Evolutionary conservation across 2,888 invertebrate genomes (phyloP), one percentile per base, ranked within the genome.

Genomic region (Nemurella pictetii): DNA sequence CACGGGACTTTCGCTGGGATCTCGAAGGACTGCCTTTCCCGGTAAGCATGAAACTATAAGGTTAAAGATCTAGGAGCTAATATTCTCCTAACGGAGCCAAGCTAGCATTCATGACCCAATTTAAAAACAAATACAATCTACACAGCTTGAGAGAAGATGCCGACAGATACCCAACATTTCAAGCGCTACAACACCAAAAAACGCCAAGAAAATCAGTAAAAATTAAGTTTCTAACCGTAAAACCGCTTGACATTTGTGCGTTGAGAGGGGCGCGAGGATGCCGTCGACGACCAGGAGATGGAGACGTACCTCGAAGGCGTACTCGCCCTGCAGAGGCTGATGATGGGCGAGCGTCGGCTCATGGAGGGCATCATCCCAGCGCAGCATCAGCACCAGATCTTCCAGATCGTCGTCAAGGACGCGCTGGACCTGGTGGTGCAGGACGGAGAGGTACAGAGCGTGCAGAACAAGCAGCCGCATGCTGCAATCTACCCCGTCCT

Each of bases 371-470:
- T 98, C 9, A 95, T 98, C 88, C 96, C 97, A 9, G 91, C 94
- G 86, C 94, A 95, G 75, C 94, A 96, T 87, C 95, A 97, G 89
- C 95, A 96, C 35, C 94, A 95, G 87, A 95, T 98, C 7, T 96
- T 98, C 89, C 95, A 96, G 87, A 94, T 94, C 75, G 94, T 98
- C 86, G 95, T 98, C 9, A 93, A 94, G 87, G 96, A 96, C 89
- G 95, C 97, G 83, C 94, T 98, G 91, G 96, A 96, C 87, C 92
- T 95, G 85, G 94, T 98, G 25, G 96, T 96, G 0, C 94, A 94
- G 87, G 97, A 97, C 89, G 97, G 97, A 1, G 97, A 98, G 92
- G 95, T 95, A 89, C n/a, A n/a, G n/a, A n/a, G n/a, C n/a, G n/a
- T n/a, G n/a, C n/a, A 32, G 1, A 81, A 81, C 1, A 28, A 28